These are phyloP conservation scores for Tethya wilhelma DNA, from an alignment of 37 sponge, comb jelly and placozoan species.

Conservation along the genomic window DNA sequence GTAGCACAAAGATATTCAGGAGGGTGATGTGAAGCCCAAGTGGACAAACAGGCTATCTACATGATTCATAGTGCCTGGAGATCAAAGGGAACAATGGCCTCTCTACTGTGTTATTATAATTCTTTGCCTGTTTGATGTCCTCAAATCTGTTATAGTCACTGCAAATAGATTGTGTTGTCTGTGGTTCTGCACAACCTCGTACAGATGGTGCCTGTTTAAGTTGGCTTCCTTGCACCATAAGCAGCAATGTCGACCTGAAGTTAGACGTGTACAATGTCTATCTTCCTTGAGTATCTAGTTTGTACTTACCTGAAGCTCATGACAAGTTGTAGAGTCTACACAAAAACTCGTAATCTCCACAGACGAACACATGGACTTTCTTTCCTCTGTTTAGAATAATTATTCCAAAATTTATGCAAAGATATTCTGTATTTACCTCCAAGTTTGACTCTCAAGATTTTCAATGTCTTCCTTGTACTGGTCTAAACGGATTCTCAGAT, in stretches of 20 bases:
- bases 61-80: too few relatives aligned
- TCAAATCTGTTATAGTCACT: too few relatives aligned
- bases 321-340: slow-evolving; percentile 16
- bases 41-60: too few relatives aligned
- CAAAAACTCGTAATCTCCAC: slow-evolving; percentile 64
- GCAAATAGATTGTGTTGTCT: too few relatives aligned
- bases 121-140: too few relatives aligned
- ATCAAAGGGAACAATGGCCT: too few relatives aligned
- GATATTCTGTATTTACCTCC: slow-evolving; percentile 25
- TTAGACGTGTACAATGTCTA: not conserved
- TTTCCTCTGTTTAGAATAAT: slow-evolving; percentile 7
- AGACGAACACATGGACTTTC: slow-evolving; percentile 35
- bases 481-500: slow-evolving; percentile 36
- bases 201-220: too few relatives aligned
- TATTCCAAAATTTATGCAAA: not conserved
- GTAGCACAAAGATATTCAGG: too few relatives aligned
- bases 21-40: too few relatives aligned
- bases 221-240: slow-evolving; percentile 38
- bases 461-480: slow-evolving; percentile 34
- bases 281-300: not conserved
- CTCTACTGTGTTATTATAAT: too few relatives aligned
- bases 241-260: slow-evolving; percentile 46
- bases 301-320: slow-evolving; percentile 48
- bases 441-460: slow-evolving; percentile 5
- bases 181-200: too few relatives aligned